Percentiles rank a stretch among this genome's conserved stretches.
phyloP scores from a whole-genome alignment of 2,888 invertebrate species.

The Tachina lurida region DNA sequence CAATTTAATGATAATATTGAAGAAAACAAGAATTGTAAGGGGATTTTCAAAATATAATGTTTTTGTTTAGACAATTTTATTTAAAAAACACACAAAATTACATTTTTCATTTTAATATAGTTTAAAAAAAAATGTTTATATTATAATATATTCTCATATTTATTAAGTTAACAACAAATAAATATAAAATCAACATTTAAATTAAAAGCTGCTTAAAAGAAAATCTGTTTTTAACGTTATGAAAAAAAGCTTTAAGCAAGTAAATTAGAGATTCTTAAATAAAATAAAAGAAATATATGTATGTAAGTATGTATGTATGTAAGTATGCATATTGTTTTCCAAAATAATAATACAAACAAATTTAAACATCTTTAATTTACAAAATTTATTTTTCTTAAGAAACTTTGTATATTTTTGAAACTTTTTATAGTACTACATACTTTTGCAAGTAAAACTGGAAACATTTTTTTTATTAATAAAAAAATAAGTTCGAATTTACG shows the following conservation, averaged over 20 bases:
- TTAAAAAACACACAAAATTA: constrained; percentile 17
- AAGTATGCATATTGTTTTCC: neutral
- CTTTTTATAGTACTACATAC: neutral
- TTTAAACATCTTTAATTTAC: constrained; percentile 53
- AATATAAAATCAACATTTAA: constrained; percentile 71
- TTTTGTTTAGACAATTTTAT: constrained; percentile 29
- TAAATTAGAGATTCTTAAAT: constrained; percentile 63
- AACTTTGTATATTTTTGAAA: constrained; percentile 17
- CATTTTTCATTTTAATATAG: constrained; percentile 5
- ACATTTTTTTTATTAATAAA: constrained; percentile 17
- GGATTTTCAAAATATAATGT: constrained; percentile 46
- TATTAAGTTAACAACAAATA: constrained; percentile 68
- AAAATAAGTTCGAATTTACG: neutral
- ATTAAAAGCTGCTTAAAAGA: constrained; percentile 62
- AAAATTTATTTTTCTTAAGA: constrained; percentile 32
- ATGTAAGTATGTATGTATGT: no score
- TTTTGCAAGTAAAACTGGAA: neutral
- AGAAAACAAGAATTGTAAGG: neutral
- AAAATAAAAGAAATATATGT: neutral
- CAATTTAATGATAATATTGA: constrained; percentile 30
- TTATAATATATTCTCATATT: constrained; percentile 43
- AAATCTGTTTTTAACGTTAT: constrained; percentile 53
- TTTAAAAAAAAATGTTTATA: constrained; percentile 32
- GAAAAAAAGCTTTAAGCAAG: constrained; percentile 63
- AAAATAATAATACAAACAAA: constrained; percentile 22